Base-by-base conservation (phyloP, 2,888 invertebrate genomes). In the Didymodactylos carnosus region DNA sequence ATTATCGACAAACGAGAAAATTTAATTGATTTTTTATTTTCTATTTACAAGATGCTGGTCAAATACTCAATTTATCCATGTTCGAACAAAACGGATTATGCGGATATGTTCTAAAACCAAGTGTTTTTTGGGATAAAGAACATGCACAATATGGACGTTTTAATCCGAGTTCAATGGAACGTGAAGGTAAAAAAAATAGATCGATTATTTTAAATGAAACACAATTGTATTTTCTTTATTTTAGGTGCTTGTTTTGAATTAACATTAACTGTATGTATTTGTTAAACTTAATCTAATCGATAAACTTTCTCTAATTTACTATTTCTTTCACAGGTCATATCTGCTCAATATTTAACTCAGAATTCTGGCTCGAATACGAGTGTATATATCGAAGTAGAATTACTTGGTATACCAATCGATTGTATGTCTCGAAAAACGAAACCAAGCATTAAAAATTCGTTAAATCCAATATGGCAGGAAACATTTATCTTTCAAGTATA, bases 401-500 rank as follows among this genome's bases (percentile, higher is more conserved):
- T 94, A 8, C 86, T 92, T 14, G 94, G 94, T 0, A 91, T 94
- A 8, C 91, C 91, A 0, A 88, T 89, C 0, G 94, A 94, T 81
- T 92, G 92, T 80, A 88, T 87, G 80, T 92, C 93, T 81, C 89
- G 91, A 76, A 89, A 90, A 81, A 93, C 92, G 0, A 90, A 90
- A 82, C 87, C 89, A 0, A 88, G 91, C 0, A 88, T 89, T 76
- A 87, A 89, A 78, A 94, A 94, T 81, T 89, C 91, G 0, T 84
- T 94, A 49, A 94, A 94, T 82, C 94, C 94, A 0, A 90, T 92
- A 53, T 94, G 93, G 92, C 91, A 92, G 80, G 92, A 74, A 25
- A 71, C 71, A 39, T 74, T 74, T 71, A 62, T 74, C 35, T 74
- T 74, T 46, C 62, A 74, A 46, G 73, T 73, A 73, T 49, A 39